Percentiles rank a stretch among this genome's conserved stretches.
Conservation (phyloP, 2,888 invertebrate species). For the Apotomis turbidana region DNA sequence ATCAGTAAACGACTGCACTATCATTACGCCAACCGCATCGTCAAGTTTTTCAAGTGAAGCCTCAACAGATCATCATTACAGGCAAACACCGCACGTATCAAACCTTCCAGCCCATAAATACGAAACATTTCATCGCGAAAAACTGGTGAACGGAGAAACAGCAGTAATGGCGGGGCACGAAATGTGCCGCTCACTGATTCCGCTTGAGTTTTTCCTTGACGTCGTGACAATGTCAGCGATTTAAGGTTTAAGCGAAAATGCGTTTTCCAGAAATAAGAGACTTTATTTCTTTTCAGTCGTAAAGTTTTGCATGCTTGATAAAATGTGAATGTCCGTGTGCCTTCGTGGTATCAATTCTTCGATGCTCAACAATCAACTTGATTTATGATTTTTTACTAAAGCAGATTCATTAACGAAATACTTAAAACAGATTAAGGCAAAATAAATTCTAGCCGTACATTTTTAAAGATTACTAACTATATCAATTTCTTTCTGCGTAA, state of each 20-base stretch:
- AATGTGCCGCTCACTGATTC: conserved; percentile 9
- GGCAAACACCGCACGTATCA: not conserved
- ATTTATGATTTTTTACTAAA: no score
- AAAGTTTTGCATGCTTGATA: not conserved
- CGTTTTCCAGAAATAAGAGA: conserved; percentile 19
- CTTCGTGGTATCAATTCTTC: no score
- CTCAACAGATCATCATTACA: not conserved
- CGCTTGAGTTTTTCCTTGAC: conserved; percentile 17
- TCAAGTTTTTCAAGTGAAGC: not conserved
- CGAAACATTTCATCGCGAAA: conserved; percentile 14
- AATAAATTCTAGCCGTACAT: no score
- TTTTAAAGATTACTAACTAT: no score
- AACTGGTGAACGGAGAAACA: conserved; percentile 10
- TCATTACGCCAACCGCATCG: not conserved
- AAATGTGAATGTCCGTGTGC: no score
- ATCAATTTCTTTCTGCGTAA: no score
- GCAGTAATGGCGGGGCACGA: conserved; percentile 21
- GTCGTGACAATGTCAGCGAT: conserved; percentile 19
- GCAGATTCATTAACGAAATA: no score
- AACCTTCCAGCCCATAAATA: not conserved
- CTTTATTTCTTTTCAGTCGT: conserved; percentile 12
- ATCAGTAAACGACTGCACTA: not conserved
- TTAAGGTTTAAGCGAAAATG: conserved; percentile 36
- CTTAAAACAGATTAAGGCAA: no score
- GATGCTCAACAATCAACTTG: no score